These are phyloP conservation scores for Mactra quadrangularis DNA, from an alignment of 1,140 invertebrate species.

Conservation along the genomic window DNA sequence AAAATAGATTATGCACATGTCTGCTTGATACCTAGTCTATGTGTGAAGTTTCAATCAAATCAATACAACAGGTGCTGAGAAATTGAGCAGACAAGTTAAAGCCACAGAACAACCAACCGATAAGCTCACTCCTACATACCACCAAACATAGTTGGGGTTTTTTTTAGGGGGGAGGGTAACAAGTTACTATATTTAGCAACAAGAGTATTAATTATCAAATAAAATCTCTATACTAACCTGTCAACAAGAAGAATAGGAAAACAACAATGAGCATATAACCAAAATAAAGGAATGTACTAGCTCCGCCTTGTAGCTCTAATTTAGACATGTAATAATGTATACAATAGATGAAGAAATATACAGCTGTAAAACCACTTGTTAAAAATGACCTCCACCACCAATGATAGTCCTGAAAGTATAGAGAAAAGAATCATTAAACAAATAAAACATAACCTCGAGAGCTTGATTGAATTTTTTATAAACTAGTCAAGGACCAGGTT, in stretches of 20 bases:
- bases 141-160: too few species aligned
- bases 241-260: conserved; percentile 98
- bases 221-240: conserved; percentile 89
- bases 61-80: too few species aligned
- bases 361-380: conserved; percentile 98
- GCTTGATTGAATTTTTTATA: too few species aligned
- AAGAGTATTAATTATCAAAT: not conserved
- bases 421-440: conserved; percentile 29
- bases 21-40: too few species aligned
- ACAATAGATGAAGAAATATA: conserved; percentile 98
- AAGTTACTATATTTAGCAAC: not conserved
- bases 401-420: conserved; percentile 89
- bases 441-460: too few species aligned
- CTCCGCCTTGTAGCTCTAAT: conserved; percentile 95
- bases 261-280: conserved; percentile 99
- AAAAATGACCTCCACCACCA: conserved; percentile 97
- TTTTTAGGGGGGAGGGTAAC: too few species aligned
- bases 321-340: conserved; percentile 99
- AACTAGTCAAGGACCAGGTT: too few species aligned
- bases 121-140: too few species aligned
- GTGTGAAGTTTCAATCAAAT: too few species aligned
- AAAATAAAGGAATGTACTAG: conserved; percentile 98
- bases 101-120: too few species aligned
- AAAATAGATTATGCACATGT: too few species aligned
- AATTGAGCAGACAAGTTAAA: too few species aligned